Base-by-base conservation (phyloP, 2,888 invertebrate genomes). In the Dicyrtomina minuta region DNA sequence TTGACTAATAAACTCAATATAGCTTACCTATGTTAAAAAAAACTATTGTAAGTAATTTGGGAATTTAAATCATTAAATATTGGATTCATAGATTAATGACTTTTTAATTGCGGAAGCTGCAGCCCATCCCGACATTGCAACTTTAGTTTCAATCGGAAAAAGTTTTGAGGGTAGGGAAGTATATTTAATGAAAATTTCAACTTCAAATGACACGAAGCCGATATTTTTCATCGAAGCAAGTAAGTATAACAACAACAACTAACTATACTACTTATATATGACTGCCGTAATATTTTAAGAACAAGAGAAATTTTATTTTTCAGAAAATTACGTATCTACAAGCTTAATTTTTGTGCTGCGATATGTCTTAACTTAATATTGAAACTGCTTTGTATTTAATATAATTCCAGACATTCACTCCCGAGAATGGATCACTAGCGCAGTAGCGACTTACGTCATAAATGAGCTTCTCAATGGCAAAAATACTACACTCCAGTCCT, bases 351-450 rank as follows among this genome's bases (percentile, higher is more conserved):
- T n/a, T n/a, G n/a, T n/a, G n/a, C n/a, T n/a, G n/a, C n/a, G n/a
- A 6, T 22, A 66, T 49, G 26, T 8, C 46, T 15, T 27, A 60
- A 0, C 39, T 51, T 17, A 39, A 15, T 24, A 20, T 33, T 43
- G 46, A 15, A 22, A 56, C 33, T 27, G 20, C 17, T 46, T 51
- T 10, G n/a, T n/a, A n/a, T n/a, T n/a, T n/a, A n/a, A n/a, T n/a
- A n/a, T 49, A 1, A 60, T 49, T 49, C 12, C 24, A 76, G 74
- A 76, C 46, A 73, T 75, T 62, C 76, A 76, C 53, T 72, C 76
- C 22, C 83, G 90, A 49, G 90, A 90, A 82, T 90, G 90, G 90
- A 89, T 90, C 22, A 85, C 89, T 0, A 88, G 89, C 0, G 88
- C 90, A 0, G 87, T 87, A 0, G 86, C 87, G 0, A 87, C 88